A percentile compares a stretch with the other conserved stretches of the same genome.
Conservation (phyloP, 1,140 invertebrate species). For the Drosophila equinoxialis region DNA sequence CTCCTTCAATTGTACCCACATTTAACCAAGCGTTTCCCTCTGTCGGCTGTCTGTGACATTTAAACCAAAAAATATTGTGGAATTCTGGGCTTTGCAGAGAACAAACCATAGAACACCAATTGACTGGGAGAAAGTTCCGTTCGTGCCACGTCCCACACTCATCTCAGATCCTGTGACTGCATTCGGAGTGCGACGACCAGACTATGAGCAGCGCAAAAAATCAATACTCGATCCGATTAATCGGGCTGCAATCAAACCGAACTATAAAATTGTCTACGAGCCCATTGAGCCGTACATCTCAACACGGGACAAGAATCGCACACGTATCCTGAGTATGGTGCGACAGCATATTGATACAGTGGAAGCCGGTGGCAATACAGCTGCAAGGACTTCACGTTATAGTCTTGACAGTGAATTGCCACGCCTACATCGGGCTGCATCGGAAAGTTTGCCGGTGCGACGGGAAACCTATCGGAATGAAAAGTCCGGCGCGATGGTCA, state of each 20-base stretch:
- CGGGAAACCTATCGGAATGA: conserved; percentile 81
- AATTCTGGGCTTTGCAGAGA: conserved; percentile 87
- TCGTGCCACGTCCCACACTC: conserved; percentile 91
- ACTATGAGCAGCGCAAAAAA: conserved; percentile 62
- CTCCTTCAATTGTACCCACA: conserved; percentile 19
- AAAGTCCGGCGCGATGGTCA: conserved; percentile 83
- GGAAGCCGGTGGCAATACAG: conserved; percentile 84
- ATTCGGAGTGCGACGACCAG: conserved; percentile 86
- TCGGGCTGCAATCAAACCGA: conserved; percentile 84
- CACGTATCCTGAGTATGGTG: conserved; percentile 85
- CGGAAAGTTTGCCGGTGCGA: conserved; percentile 71
- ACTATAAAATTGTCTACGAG: conserved; percentile 84
- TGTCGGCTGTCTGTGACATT: conserved; percentile 52
- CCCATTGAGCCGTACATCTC: conserved; percentile 87
- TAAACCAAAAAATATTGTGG: conserved; percentile 65
- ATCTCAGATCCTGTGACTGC: conserved; percentile 91
- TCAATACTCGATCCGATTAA: conserved; percentile 79
- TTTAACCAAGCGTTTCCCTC: conserved; percentile 35
- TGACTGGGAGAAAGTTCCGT: conserved; percentile 93
- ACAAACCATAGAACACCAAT: conserved; percentile 83
- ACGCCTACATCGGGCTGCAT: conserved; percentile 84
- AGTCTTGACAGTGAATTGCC: conserved; percentile 86
- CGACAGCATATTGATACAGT: conserved; percentile 84
- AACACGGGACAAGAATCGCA: conserved; percentile 85
- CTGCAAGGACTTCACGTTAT: conserved; percentile 84